Base-by-base conservation (phyloP, 2,113 vertebrate species). In the Shinisaurus crocodilurus region DNA sequence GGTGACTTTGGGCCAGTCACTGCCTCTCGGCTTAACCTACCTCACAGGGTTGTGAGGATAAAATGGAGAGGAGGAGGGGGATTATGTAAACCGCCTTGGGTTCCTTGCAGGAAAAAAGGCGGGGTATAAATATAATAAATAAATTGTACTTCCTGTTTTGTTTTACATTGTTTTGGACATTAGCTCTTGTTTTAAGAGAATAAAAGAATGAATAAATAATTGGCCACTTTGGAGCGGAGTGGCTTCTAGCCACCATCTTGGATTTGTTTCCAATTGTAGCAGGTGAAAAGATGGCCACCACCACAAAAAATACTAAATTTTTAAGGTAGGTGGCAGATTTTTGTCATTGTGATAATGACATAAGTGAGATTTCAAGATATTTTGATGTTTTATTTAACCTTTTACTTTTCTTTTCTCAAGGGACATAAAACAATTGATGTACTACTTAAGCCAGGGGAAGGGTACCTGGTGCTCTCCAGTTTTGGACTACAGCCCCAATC, bases 291-390 rank as follows among this genome's bases (percentile, higher is more conserved):
- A 63, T 63, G 60, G 60, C 60, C 60, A 23, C 16, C 16, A 20
- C 6, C 50, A 79, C 29, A 43, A 15, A 16, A 50, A 43, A 43
- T 54, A 12, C 12, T 1, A 54, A 6, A 54, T 54, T 65, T 65
- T 65, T 69, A n/a, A 34, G 70, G 16, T n/a, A 74, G 32, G n/a
- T 8, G 27, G 32, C 29, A 91, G 83, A 94, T 95, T 96, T 93
- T 97, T 97, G 93, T 97, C 93, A 90, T 94, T 92, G 85, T 95
- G 94, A 97, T 95, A 97, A 95, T 86, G 94, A 94, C 89, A n/a
- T 3, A 75, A 87, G 85, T 89, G 90, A 37, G 92, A 92, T 96
- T 93, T 87, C 50, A 94, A 93, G 86, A 72, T 84, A 76, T 92
- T 95, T 95, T 70, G 87, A 89, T 94, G 88, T 88, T 69, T 84